These are phyloP conservation scores for Halichoeres trimaculatus DNA, from an alignment of 2,113 vertebrate genomes.

Conservation along the genomic window DNA sequence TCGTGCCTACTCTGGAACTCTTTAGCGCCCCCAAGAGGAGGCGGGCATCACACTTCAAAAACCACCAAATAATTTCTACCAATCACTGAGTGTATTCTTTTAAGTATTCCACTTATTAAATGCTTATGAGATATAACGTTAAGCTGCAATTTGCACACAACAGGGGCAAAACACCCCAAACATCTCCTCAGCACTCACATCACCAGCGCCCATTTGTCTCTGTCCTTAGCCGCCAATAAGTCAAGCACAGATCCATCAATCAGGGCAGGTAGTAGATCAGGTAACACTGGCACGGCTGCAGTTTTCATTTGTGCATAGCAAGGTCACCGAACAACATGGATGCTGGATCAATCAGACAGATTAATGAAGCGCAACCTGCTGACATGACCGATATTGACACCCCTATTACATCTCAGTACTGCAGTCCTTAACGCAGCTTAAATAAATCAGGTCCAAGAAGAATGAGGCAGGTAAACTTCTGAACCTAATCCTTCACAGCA, in stretches of 20 bases:
- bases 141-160: background rate
- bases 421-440: constrained; percentile 45
- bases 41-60: too few species aligned
- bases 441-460: constrained; percentile 54
- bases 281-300: constrained; percentile 53
- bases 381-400: constrained; percentile 73
- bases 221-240: constrained; percentile 55
- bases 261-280: constrained; percentile 53
- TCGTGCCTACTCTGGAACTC: too few species aligned
- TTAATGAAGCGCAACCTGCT: constrained; percentile 75
- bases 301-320: constrained; percentile 70
- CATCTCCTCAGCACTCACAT: constrained; percentile 12
- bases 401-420: constrained; percentile 59
- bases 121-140: too few species aligned
- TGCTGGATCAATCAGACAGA: constrained; percentile 73
- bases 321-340: constrained; percentile 67
- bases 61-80: too few species aligned
- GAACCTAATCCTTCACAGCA: constrained; percentile 42
- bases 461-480: constrained; percentile 54
- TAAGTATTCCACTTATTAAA: too few species aligned
- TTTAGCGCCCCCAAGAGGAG: too few species aligned
- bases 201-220: constrained; percentile 34
- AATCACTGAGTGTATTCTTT: too few species aligned
- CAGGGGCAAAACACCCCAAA: constrained; percentile 11
- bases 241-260: constrained; percentile 52